Evolutionary conservation across 2,797 vertebrate species (phyloP).

Genomic region (Acrocephalus scirpaceus): DNA sequence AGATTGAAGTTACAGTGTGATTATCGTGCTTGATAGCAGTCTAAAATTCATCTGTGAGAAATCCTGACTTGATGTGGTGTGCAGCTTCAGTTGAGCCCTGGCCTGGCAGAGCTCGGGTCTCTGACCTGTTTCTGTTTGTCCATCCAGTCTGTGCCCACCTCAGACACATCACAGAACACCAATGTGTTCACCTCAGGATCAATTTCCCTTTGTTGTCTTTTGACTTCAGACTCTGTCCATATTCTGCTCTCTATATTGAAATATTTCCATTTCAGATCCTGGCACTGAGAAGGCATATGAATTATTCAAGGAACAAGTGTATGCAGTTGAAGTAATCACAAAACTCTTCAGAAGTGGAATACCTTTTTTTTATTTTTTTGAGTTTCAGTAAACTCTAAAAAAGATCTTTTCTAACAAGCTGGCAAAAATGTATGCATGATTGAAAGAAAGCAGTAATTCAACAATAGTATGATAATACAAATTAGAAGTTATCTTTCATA

Average conservation of each 20-base stretch:
- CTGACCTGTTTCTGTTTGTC: background rate
- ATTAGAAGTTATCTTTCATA: background rate
- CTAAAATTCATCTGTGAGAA: background rate
- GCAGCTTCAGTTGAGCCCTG: background rate
- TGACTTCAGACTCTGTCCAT: background rate
- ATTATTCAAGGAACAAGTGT: conserved; percentile 10
- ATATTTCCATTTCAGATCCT: background rate
- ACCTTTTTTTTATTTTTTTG: background rate
- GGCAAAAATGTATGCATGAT: background rate
- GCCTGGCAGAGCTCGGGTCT: background rate
- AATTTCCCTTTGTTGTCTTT: background rate
- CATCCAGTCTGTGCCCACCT: background rate
- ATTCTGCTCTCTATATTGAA: background rate
- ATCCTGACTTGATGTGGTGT: background rate
- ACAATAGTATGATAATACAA: background rate
- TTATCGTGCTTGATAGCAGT: background rate
- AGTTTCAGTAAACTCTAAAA: background rate
- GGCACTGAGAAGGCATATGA: background rate
- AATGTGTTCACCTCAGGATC: background rate
- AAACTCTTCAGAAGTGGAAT: background rate
- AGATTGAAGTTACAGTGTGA: background rate
- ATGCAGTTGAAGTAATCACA: background rate
- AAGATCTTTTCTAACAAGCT: background rate
- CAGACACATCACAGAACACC: background rate
- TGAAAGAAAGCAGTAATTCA: background rate